Percentiles rank a stretch among this genome's conserved stretches.
These are phyloP conservation scores for Notarius quadriscutis DNA, from an alignment of 2,113 vertebrate species.

Conservation along the genomic window DNA sequence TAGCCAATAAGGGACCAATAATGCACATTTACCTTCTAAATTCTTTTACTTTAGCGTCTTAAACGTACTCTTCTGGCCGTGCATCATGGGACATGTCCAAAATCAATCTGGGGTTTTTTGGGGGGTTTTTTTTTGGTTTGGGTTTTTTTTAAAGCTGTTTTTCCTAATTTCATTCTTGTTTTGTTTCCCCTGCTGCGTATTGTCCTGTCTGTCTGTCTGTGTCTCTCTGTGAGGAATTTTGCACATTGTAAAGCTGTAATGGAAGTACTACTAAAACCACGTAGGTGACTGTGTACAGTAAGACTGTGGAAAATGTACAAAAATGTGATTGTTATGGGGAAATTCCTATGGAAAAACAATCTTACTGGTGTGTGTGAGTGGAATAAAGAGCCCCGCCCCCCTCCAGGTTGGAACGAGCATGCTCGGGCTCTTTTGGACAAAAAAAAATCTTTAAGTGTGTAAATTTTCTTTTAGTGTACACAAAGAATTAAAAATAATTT, in stretches of 20 bases:
- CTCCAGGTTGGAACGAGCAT: conserved; percentile 78
- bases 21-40: conserved; percentile 73
- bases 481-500: conserved; percentile 96
- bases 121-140: conserved; percentile 56
- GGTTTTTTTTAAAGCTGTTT: conserved; percentile 69
- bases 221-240: conserved; percentile 84
- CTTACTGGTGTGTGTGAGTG: conserved; percentile 62
- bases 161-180: conserved; percentile 29
- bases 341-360: conserved; percentile 95
- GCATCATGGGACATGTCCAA: conserved; percentile 31
- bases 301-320: conserved; percentile 90
- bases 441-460: conserved; percentile 81
- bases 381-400: conserved; percentile 81
- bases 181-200: conserved; percentile 58
- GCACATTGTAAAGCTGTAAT: conserved; percentile 97
- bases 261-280: conserved; percentile 74
- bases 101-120: conserved; percentile 59
- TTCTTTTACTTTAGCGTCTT: conserved; percentile 55
- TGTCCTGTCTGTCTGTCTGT: conserved; percentile 60
- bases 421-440: conserved; percentile 80
- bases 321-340: conserved; percentile 70
- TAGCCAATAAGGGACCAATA: conserved; percentile 91
- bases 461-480: conserved; percentile 99
- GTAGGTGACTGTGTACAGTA: conserved; percentile 93
- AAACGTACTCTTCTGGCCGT: background rate